phyloP scores from a whole-genome alignment of 53 echinoderm and acorn worm species.

The Hippasteria phrygiana region DNA sequence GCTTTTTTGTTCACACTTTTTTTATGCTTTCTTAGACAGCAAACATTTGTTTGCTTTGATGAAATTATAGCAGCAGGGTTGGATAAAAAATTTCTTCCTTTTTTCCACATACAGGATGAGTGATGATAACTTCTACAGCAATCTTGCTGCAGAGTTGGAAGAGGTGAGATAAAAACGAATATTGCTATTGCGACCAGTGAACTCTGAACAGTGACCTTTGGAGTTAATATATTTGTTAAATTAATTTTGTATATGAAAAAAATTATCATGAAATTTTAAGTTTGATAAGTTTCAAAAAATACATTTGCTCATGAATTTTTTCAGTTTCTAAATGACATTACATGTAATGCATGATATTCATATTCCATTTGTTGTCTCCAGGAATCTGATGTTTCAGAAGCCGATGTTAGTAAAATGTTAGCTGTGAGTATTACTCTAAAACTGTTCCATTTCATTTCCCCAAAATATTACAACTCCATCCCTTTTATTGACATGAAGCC shows the following conservation, averaged over 20 bases:
- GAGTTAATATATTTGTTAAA: no score
- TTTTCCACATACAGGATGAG: neutral
- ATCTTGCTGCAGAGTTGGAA: constrained; percentile 85
- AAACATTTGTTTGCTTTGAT: no score
- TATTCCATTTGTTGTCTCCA: constrained; percentile 33
- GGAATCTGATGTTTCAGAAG: constrained; percentile 96
- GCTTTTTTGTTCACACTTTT: no score
- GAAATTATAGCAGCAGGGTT: no score
- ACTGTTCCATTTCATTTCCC: no score
- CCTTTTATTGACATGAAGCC: no score
- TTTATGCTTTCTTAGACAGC: no score
- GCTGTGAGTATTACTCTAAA: constrained; percentile 95
- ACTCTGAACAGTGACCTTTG: no score
- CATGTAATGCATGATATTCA: no score
- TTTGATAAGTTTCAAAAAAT: neutral
- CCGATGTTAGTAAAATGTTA: constrained; percentile 90
- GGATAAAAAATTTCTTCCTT: neutral
- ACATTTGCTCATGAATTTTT: neutral
- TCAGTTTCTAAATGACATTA: neutral
- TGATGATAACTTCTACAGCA: constrained; percentile 98
- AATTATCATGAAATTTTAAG: neutral
- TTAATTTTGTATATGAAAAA: neutral
- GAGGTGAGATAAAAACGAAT: constrained; percentile 69
- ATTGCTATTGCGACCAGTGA: no score
- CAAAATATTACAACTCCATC: no score